Conservation (phyloP, 2,888 invertebrate genomes). For the Boloria euphrosyne region DNA sequence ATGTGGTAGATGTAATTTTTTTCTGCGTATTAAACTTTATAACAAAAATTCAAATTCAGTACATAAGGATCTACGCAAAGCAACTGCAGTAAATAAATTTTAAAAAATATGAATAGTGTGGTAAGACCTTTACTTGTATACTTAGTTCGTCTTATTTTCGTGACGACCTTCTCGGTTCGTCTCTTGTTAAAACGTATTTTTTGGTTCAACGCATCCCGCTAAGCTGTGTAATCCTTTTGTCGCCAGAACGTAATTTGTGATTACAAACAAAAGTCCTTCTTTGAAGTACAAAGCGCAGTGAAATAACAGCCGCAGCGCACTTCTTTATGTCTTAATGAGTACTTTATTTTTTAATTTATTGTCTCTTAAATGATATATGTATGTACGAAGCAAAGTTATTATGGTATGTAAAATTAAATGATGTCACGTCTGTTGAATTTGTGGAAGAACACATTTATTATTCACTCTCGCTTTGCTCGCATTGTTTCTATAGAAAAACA, state of each 20-base stretch:
- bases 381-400: too few relatives aligned
- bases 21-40: too few relatives aligned
- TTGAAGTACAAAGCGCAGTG: slow-evolving; percentile 52
- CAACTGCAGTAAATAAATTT: background rate
- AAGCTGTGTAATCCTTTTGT: slow-evolving; percentile 64
- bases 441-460: too few relatives aligned
- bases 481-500: too few relatives aligned
- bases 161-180: slow-evolving; percentile 47
- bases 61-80: background rate
- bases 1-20: too few relatives aligned
- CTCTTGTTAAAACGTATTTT: slow-evolving; percentile 54
- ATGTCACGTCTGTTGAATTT: too few relatives aligned
- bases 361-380: slow-evolving; percentile 5
- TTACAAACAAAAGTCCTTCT: slow-evolving; percentile 60
- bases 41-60: too few relatives aligned
- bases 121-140: background rate
- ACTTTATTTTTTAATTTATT: slow-evolving; percentile 16
- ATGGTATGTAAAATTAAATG: too few relatives aligned
- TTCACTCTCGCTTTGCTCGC: too few relatives aligned
- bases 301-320: slow-evolving; percentile 34
- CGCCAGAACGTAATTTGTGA: slow-evolving; percentile 65
- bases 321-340: slow-evolving; percentile 18
- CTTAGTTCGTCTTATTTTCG: slow-evolving; percentile 61
- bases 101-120: background rate
- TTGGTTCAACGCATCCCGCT: slow-evolving; percentile 68